Percentiles rank a stretch among this genome's conserved stretches.
These are phyloP conservation scores for Pseudotriccus pelzelni DNA, from an alignment of 2,797 vertebrate genomes.

Conservation along the genomic window DNA sequence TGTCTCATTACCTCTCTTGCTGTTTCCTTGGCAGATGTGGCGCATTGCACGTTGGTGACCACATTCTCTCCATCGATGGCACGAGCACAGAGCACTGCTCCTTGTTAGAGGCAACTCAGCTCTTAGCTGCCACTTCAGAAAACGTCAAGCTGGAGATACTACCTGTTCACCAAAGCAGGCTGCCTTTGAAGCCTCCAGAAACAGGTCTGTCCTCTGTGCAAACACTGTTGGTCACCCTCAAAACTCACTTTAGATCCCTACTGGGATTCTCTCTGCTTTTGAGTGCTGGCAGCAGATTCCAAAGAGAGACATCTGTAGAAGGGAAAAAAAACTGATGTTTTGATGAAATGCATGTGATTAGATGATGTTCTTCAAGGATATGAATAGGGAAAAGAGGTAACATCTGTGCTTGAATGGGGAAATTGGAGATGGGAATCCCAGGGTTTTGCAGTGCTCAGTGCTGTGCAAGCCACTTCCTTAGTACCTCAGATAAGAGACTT, in stretches of 20 bases:
- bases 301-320: conserved; percentile 12
- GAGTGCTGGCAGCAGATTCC: not conserved
- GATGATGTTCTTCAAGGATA: not conserved
- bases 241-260: not conserved
- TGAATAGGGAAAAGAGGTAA: conserved; percentile 23
- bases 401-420: conserved; percentile 47
- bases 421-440: conserved; percentile 50
- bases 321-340: not conserved
- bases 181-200: conserved; percentile 86
- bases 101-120: conserved; percentile 90
- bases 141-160: conserved; percentile 90
- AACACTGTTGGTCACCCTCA: not conserved
- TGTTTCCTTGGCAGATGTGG: conserved; percentile 83
- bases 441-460: not conserved
- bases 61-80: conserved; percentile 93
- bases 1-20: not conserved
- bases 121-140: conserved; percentile 88
- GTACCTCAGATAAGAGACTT: conserved; percentile 29
- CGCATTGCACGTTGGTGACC: conserved; percentile 87
- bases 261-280: not conserved
- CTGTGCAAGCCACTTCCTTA: conserved; percentile 30
- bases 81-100: conserved; percentile 94
- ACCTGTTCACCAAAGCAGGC: conserved; percentile 85
- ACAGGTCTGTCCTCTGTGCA: conserved; percentile 80
- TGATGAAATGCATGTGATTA: conserved; percentile 21